phyloP scores from a whole-genome alignment of 2,113 vertebrate genomes.

The Ictalurus furcatus region DNA sequence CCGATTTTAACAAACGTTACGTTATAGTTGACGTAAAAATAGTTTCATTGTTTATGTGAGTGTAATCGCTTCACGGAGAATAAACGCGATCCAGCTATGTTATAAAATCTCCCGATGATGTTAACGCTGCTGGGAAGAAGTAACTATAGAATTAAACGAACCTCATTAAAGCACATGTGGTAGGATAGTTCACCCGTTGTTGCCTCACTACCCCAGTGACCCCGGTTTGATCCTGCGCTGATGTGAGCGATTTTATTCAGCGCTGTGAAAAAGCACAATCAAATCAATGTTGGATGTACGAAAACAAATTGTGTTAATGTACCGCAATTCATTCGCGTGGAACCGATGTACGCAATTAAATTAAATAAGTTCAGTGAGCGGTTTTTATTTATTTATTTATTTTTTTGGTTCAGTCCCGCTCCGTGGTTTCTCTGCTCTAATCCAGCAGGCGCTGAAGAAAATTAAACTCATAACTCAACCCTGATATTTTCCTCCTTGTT shows the following conservation, averaged over 20 bases:
- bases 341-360: neutral
- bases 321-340: neutral
- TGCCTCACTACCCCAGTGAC: neutral
- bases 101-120: neutral
- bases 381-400: neutral
- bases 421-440: constrained; percentile 31
- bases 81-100: no score
- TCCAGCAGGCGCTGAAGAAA: constrained; percentile 39
- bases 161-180: neutral
- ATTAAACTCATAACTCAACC: constrained; percentile 48
- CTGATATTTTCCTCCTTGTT: constrained; percentile 14
- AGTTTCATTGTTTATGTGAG: no score
- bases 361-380: neutral
- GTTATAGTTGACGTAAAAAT: no score
- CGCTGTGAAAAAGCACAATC: neutral
- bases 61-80: no score
- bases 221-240: neutral
- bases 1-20: no score
- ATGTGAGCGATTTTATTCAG: neutral
- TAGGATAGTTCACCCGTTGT: neutral
- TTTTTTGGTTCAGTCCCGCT: neutral
- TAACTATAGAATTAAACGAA: neutral
- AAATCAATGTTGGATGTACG: neutral
- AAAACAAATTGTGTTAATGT: neutral
- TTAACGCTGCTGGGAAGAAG: neutral